These are phyloP conservation scores for Frankliniella fusca DNA, from an alignment of 2,888 invertebrate species.

Conservation along the genomic window DNA sequence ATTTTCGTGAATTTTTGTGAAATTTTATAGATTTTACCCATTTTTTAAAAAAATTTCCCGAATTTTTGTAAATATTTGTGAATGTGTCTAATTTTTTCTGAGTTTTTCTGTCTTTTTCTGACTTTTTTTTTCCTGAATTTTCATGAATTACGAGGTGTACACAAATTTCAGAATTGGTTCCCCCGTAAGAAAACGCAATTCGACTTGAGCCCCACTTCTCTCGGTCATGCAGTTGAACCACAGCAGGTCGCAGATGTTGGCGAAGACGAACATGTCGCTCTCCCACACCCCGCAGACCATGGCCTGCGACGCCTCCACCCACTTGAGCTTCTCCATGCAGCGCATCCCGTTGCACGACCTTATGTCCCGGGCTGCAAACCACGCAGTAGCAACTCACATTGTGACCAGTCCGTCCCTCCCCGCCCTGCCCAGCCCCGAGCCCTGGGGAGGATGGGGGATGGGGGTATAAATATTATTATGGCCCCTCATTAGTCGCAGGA, in stretches of 20 bases:
- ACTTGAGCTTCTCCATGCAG: constrained; percentile 3
- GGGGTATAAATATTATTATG: too few relatives aligned
- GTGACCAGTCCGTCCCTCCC: background rate
- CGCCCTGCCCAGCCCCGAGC: background rate
- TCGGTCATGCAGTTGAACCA: constrained; percentile 10
- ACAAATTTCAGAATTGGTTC: too few relatives aligned
- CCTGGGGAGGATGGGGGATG: background rate
- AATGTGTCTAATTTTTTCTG: too few relatives aligned
- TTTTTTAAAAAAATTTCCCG: too few relatives aligned
- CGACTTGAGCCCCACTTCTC: background rate
- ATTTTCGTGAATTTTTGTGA: too few relatives aligned
- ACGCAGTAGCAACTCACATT: background rate
- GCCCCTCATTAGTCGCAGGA: too few relatives aligned
- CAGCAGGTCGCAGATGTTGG: constrained; percentile 20
- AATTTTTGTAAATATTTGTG: too few relatives aligned
- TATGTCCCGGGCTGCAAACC: background rate
- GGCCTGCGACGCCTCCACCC: background rate
- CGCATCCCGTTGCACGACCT: background rate
- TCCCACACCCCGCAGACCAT: constrained; percentile 2
- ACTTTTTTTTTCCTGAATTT: too few relatives aligned
- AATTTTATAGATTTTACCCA: too few relatives aligned
- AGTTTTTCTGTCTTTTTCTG: too few relatives aligned
- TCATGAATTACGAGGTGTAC: too few relatives aligned
- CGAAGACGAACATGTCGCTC: constrained; percentile 5
- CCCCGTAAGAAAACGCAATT: too few relatives aligned